Conservation (phyloP, 2,888 invertebrate genomes). For the Drosophila diplacantha region DNA sequence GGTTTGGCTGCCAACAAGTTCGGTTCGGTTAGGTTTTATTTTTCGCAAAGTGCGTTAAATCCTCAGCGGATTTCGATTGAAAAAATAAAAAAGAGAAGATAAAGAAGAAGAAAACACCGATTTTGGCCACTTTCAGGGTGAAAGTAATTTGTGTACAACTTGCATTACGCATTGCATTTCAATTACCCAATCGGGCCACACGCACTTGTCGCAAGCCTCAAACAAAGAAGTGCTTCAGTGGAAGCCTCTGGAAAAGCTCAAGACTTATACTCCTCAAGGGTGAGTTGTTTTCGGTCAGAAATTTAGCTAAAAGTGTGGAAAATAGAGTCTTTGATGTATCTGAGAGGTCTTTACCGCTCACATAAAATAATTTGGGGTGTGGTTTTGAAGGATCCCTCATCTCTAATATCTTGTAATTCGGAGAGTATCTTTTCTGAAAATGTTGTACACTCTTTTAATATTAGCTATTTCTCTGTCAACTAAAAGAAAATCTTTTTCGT, state of each 20-base stretch:
- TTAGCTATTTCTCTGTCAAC: neutral
- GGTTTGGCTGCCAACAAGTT: conserved; percentile 58
- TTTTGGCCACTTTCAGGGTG: conserved; percentile 40
- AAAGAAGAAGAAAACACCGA: conserved; percentile 14
- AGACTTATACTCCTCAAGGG: neutral
- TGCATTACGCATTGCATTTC: conserved; percentile 30
- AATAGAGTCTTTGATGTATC: neutral
- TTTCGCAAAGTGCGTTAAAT: conserved; percentile 12
- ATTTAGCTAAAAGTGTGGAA: neutral
- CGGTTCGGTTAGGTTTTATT: conserved; percentile 41
- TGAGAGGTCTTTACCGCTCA: no score
- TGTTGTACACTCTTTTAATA: neutral
- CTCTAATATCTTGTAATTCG: neutral
- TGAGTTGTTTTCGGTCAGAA: neutral
- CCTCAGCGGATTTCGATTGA: conserved; percentile 6
- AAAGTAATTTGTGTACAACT: conserved; percentile 40
- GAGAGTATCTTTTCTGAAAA: neutral
- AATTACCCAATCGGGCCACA: conserved; percentile 15
- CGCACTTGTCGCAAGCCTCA: conserved; percentile 8
- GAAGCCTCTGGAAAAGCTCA: neutral
- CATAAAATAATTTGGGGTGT: neutral
- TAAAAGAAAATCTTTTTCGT: neutral
- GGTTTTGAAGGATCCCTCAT: neutral
- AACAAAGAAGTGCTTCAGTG: conserved; percentile 1
- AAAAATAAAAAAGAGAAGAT: conserved; percentile 5